These are phyloP conservation scores for Hydrolagus colliei DNA, from an alignment of 2,797 vertebrate species.

Conservation along the genomic window DNA sequence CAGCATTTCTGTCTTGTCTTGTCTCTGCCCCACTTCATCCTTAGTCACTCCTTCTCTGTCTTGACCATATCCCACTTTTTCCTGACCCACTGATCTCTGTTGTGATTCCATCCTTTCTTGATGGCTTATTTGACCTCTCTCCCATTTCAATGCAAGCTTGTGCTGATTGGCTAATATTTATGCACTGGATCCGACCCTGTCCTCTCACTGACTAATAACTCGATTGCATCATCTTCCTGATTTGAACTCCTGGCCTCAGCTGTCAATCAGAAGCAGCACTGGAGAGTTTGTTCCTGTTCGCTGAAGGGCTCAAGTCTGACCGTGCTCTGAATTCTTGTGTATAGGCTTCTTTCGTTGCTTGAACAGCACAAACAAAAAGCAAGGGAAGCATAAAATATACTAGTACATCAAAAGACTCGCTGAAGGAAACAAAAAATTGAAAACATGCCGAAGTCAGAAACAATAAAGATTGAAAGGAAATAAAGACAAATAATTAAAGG, in stretches of 20 bases:
- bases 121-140: background rate
- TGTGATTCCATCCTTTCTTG: background rate
- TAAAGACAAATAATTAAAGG: background rate
- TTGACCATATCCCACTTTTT: background rate
- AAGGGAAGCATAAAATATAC: background rate
- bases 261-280: background rate
- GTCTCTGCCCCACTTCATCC: background rate
- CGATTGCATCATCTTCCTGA: background rate
- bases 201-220: too few relatives aligned
- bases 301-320: background rate
- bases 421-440: background rate
- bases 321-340: background rate
- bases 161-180: too few relatives aligned
- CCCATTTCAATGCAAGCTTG: background rate
- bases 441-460: slow-evolving; percentile 2
- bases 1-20: too few relatives aligned
- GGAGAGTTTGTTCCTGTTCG: background rate
- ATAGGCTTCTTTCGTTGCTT: background rate
- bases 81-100: background rate
- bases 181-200: too few relatives aligned
- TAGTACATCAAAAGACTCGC: background rate
- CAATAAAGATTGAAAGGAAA: background rate
- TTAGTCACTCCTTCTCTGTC: background rate
- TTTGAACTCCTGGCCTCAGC: background rate
- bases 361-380: background rate